These are phyloP conservation scores for Villa cingulata DNA, from an alignment of 2,888 invertebrate species.

Conservation along the genomic window DNA sequence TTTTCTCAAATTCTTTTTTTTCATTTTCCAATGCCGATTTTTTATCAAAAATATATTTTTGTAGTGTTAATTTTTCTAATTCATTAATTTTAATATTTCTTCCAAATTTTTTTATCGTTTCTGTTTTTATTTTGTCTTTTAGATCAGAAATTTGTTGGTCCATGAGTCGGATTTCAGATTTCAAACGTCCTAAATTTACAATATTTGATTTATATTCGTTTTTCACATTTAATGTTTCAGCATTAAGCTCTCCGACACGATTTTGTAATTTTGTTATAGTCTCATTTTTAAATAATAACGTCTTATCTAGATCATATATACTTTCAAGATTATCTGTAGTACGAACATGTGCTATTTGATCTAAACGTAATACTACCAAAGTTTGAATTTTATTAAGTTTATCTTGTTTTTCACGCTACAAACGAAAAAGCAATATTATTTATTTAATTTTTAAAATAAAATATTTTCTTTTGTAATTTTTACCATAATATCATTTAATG, in stretches of 20 bases:
- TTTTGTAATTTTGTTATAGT: slow-evolving; percentile 43
- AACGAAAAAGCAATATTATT: too few relatives aligned
- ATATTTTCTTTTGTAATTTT: not conserved
- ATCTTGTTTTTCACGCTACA: slow-evolving; percentile 51
- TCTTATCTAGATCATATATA: slow-evolving; percentile 34
- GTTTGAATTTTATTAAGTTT: slow-evolving; percentile 64
- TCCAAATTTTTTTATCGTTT: slow-evolving; percentile 46
- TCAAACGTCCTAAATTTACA: slow-evolving; percentile 54
- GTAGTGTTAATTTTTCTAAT: slow-evolving; percentile 43
- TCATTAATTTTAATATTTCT: slow-evolving; percentile 39
- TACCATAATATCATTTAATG: slow-evolving; percentile 53
- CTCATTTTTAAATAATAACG: slow-evolving; percentile 50
- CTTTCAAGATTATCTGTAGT: slow-evolving; percentile 32
- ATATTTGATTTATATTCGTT: slow-evolving; percentile 52
- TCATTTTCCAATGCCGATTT: slow-evolving; percentile 39
- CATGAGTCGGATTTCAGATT: slow-evolving; percentile 55
- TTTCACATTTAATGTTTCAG: slow-evolving; percentile 49
- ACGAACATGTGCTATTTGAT: slow-evolving; percentile 48
- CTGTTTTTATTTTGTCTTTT: slow-evolving; percentile 39
- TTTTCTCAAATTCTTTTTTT: slow-evolving; percentile 34
- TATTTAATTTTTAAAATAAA: not conserved
- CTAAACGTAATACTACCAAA: slow-evolving; percentile 51
- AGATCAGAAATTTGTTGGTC: slow-evolving; percentile 42
- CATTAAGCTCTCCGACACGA: slow-evolving; percentile 49
- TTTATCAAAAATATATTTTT: slow-evolving; percentile 41